Percentiles rank a stretch among this genome's conserved stretches.
Conservation (phyloP, 64 coral and sea anemone species). For the Dendrophyllia cribrosa region DNA sequence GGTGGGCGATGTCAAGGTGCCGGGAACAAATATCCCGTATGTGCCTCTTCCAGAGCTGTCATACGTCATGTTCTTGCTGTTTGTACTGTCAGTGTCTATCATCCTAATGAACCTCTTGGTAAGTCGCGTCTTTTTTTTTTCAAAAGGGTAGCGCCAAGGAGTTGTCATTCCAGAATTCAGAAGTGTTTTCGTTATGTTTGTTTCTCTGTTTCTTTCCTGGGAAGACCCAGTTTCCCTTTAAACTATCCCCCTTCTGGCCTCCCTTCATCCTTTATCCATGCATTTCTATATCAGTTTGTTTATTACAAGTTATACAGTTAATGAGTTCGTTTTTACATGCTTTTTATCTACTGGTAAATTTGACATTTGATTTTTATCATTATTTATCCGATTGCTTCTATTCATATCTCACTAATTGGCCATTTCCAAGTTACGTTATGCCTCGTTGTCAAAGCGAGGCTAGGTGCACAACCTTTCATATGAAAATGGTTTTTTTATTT, state of each 20-base stretch:
- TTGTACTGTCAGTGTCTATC: constrained; percentile 77
- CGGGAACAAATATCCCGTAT: constrained; percentile 40
- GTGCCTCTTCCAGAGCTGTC: constrained; percentile 81
- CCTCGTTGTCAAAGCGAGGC: too few species aligned
- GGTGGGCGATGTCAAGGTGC: constrained; percentile 49
- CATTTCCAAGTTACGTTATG: too few species aligned
- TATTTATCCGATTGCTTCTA: too few species aligned
- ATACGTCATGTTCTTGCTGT: constrained; percentile 62
- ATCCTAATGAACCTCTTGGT: constrained; percentile 92
- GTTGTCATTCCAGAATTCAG: neutral
- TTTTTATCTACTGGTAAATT: too few species aligned
- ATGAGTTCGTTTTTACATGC: too few species aligned
- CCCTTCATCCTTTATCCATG: neutral
- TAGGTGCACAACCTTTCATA: too few species aligned
- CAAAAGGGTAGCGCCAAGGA: neutral
- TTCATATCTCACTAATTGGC: too few species aligned
- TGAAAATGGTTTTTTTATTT: too few species aligned
- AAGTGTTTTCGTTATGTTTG: too few species aligned
- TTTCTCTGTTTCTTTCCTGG: neutral
- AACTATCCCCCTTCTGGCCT: neutral
- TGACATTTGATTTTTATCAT: too few species aligned
- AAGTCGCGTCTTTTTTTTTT: neutral
- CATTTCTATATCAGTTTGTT: too few species aligned
- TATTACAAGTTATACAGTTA: too few species aligned
- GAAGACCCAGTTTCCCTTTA: neutral